A percentile compares a stretch with the other conserved stretches of the same genome.
phyloP scores from a whole-genome alignment of 2,113 vertebrate genomes.

The Heterochromis multidens region DNA sequence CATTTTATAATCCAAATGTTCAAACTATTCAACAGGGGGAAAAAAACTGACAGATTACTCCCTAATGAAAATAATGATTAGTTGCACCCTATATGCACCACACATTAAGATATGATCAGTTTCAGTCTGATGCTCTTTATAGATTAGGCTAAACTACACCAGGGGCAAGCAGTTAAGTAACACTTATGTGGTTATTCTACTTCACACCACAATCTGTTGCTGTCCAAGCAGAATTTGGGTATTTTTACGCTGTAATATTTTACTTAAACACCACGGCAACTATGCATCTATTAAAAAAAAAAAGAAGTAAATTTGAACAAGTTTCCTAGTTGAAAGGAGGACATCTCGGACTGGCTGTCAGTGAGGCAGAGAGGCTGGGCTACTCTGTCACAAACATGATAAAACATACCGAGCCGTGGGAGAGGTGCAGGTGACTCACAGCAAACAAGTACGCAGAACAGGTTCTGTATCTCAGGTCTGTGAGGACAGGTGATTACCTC shows the following conservation, averaged over 20 bases:
- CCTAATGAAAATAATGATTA: not conserved
- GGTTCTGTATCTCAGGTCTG: slow-evolving; percentile 46
- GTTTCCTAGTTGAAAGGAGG: too few relatives aligned
- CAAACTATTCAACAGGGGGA: not conserved
- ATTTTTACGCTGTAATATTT: not conserved
- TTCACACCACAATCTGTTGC: not conserved
- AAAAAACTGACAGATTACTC: not conserved
- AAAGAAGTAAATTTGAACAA: too few relatives aligned
- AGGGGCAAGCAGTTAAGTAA: not conserved
- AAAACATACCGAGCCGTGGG: slow-evolving; percentile 41
- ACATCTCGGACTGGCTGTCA: not conserved
- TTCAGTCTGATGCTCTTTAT: not conserved
- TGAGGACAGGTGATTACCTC: slow-evolving; percentile 38
- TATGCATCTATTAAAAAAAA: not conserved
- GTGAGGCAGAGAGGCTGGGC: slow-evolving; percentile 21
- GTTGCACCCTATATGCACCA: not conserved
- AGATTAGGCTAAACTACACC: not conserved
- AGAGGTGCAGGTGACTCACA: slow-evolving; percentile 58
- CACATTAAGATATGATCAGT: not conserved
- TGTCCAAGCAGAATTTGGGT: not conserved
- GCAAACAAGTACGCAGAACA: slow-evolving; percentile 66
- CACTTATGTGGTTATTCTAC: not conserved
- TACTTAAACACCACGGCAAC: not conserved
- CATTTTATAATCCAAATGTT: not conserved
- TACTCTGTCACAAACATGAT: slow-evolving; percentile 29